Evolutionary conservation across 2,797 vertebrate genomes (phyloP), one percentile per base, ranked within the genome.

Genomic region (Limosa lapponica): DNA sequence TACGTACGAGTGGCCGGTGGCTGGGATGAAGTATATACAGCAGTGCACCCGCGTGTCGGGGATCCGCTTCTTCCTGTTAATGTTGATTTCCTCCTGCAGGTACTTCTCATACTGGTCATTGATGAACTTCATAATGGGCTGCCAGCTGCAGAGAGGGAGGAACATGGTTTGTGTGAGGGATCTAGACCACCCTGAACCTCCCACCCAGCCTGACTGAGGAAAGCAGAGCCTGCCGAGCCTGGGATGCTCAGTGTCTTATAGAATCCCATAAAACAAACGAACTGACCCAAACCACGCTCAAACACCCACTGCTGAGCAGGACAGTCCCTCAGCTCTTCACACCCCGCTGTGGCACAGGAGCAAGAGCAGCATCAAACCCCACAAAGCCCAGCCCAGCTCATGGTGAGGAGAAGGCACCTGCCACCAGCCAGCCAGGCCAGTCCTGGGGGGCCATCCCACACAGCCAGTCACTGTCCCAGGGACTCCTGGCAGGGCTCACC

Each of bases 81-180:
- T 99, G 98, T 99, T 99, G 95, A 99, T 98, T 65, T 99, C 99
- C 93, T 99, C 99, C 97, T 99, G 99, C 93, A 99, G 98, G 96
- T 99, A 99, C 65, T 98, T 99, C 97, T 99, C 99, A 2, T 99
- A 99, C 97, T 99, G 99, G 88, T 99, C 99, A 0, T 99, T 99
- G 97, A 99, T 99, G 97, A 99, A 99, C 98, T 99, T 99, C 99
- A 99, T 99, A 85, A 99, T 99, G 95, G 99, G 99, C 98, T 99
- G 98, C 99, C 99, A 99, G 98, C 99, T 99, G 48, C 2, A 41
- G 64, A 51, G 25, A 90, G 59, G 86, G 27, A 71, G 25, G 16
- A 49, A 41, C 24, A 14, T 0, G 3, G n/a, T n/a, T n/a, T n/a
- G n/a, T n/a, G n/a, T n/a, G 34, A 80, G 61, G 32, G 55, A 74